Evolutionary conservation across 2,797 vertebrate species (phyloP).

Genomic region (Parauchenoglanis ngamensis): DNA sequence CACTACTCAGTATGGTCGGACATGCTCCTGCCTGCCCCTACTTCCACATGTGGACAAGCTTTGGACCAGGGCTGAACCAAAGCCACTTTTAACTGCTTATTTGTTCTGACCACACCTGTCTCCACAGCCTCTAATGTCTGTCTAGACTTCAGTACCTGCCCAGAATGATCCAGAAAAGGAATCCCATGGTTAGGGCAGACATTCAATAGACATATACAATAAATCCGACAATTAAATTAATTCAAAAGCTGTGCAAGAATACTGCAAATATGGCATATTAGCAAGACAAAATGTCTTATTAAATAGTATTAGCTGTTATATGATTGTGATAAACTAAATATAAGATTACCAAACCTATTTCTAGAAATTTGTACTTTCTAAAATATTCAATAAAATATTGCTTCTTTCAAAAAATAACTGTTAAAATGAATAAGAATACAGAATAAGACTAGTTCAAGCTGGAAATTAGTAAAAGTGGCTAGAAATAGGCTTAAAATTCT

Average conservation of each 20-base stretch:
- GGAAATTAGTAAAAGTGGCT: background rate
- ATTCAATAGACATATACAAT: background rate
- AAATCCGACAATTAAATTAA: background rate
- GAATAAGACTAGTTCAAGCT: background rate
- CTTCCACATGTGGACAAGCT: constrained; percentile 10
- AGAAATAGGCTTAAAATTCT: background rate
- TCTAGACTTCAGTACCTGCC: constrained; percentile 36
- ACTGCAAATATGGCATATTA: background rate
- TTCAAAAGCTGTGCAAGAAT: background rate
- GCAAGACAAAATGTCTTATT: background rate
- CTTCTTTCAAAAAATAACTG: background rate
- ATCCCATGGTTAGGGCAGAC: background rate
- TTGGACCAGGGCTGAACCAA: constrained; percentile 27
- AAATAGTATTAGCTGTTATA: background rate
- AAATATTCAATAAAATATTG: too few species aligned
- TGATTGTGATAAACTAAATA: background rate
- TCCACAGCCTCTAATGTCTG: constrained; percentile 20
- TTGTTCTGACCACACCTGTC: constrained; percentile 46
- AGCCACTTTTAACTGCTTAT: constrained; percentile 35
- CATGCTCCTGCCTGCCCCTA: constrained; percentile 27
- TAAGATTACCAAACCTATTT: background rate
- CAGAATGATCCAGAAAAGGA: background rate
- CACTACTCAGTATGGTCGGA: background rate
- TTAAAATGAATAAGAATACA: background rate
- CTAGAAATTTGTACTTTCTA: background rate